Evolutionary conservation across 2,113 vertebrate species (phyloP), one percentile per base, ranked within the genome.

Genomic region (Aythya baeri): DNA sequence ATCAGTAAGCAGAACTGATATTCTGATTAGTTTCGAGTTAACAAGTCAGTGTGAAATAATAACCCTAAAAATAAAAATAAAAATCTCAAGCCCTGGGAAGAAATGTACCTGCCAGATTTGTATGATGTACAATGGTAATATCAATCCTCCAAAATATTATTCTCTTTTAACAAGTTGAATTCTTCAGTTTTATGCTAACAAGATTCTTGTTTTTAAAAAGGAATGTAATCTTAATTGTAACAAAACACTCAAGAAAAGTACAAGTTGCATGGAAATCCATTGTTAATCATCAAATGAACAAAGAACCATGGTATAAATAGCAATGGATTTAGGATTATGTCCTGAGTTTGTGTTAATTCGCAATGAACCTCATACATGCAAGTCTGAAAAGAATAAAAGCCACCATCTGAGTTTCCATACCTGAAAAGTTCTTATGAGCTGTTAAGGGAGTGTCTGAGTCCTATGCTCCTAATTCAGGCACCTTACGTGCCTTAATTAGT

Each of bases 1-100:
- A 62, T 89, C 59, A 58, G 25, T 73, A 77, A 76, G 67, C 63
- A 70, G 87, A 94, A 89, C 32, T 7, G 3, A 55, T 88, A 83
- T 15, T 88, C 52, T 55, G 68, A 29, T 93, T 80, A 63, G 36
- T 80, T 95, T 93, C 75, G 70, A 93, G 87, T 76, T 55, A 89
- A 41, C n/a, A 94, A 82, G 87, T 36, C 15, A 21, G 13, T 80
- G 17, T 12, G 43, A 92, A 89, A 58, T 67, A 61, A 15, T 0
- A 18, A 88, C 11, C 20, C 20, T 22, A 49, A 49, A 49, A 49
- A 49, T 22, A 70, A 71, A 73, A 68, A 6, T 49, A 18, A 68
- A 46, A 17, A 46, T 46, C 11, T 61, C n/a, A 41, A 70, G 23
- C 18, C 14, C 52, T 84, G 49, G 36, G 32, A 70, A 80, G 27